A percentile compares a stretch with the other conserved stretches of the same genome.
Evolutionary conservation across 2,113 vertebrate genomes (phyloP).

Genomic region (Gallinago jamesoni): DNA sequence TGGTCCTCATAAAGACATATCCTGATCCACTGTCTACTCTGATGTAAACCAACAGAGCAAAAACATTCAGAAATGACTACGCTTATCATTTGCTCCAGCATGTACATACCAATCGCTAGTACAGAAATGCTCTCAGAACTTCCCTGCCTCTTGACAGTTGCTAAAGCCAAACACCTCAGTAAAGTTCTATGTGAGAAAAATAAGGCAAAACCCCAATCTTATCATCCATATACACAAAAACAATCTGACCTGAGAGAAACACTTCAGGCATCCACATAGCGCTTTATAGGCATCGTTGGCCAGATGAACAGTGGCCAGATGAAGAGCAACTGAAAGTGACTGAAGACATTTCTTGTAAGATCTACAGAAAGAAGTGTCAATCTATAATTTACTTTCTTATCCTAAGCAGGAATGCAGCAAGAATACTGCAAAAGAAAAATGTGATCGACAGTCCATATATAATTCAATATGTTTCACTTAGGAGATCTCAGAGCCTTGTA

Average conservation of each 20-base stretch:
- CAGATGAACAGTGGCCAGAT: not conserved
- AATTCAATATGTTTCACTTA: not conserved
- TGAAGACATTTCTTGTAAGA: not conserved
- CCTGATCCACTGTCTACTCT: not conserved
- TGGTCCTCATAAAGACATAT: not conserved
- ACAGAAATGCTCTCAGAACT: not conserved
- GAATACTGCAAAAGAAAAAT: not conserved
- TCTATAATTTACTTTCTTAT: not conserved
- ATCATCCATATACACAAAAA: not conserved
- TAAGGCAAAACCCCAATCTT: not conserved
- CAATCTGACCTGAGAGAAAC: not conserved
- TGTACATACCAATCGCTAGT: fast-evolving
- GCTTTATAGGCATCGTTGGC: not conserved
- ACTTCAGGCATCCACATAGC: not conserved
- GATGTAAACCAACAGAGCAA: not conserved
- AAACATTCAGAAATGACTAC: not conserved
- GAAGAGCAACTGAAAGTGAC: not conserved
- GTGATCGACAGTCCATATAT: not conserved
- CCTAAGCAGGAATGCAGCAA: not conserved
- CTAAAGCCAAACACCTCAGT: not conserved
- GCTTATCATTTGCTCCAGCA: not conserved
- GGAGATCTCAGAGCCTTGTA: not conserved
- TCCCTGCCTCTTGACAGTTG: not conserved
- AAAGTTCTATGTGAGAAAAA: not conserved
- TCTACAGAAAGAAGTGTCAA: not conserved